Evolutionary conservation across 2,113 vertebrate species (phyloP).

Genomic region (Cavia aperea): DNA sequence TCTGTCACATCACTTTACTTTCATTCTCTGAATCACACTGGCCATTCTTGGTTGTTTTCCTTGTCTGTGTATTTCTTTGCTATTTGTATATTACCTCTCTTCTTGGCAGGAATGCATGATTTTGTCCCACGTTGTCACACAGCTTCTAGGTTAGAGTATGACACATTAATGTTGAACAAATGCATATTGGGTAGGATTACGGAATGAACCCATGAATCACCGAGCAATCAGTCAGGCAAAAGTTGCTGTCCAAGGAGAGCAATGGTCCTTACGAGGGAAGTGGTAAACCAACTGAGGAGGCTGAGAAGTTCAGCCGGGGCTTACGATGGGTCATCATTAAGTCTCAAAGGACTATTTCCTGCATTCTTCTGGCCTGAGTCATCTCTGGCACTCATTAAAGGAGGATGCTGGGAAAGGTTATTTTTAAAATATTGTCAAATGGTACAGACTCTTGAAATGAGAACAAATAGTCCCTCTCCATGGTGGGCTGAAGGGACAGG

Average conservation of each 20-base stretch:
- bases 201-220: background rate
- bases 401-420: background rate
- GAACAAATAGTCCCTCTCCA: background rate
- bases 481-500: background rate
- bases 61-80: background rate
- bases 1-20: background rate
- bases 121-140: background rate
- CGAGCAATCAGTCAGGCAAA: background rate
- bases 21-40: background rate
- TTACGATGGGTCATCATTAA: background rate
- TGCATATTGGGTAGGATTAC: background rate
- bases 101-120: background rate
- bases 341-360: background rate
- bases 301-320: background rate
- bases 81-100: background rate
- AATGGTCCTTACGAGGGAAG: background rate
- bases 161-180: background rate
- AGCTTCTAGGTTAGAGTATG: background rate
- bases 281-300: background rate
- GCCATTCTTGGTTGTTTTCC: background rate
- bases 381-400: background rate
- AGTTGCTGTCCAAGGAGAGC: constrained; percentile 13
- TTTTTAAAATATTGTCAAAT: background rate
- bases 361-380: background rate
- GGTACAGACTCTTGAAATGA: background rate